phyloP scores from a whole-genome alignment of 2,113 vertebrate genomes.

The Ammospiza nelsoni region DNA sequence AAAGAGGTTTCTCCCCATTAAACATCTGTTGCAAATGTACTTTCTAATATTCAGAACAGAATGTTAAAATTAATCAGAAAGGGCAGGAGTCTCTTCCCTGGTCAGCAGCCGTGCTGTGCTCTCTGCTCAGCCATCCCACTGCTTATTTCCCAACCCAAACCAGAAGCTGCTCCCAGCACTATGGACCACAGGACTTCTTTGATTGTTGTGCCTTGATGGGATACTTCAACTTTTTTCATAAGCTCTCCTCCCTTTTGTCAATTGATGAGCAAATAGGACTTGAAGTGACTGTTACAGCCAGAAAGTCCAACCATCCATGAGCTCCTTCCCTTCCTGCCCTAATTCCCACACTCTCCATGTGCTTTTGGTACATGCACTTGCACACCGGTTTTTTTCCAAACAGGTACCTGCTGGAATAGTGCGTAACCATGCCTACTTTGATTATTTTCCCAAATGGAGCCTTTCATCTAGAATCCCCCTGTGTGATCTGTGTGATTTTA shows the following conservation, averaged over 20 bases:
- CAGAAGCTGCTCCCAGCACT: background rate
- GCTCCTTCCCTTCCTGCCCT: background rate
- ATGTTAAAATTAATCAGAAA: constrained; percentile 45
- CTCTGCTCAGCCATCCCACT: background rate
- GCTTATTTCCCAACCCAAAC: background rate
- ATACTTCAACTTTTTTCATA: background rate
- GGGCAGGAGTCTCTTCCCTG: background rate
- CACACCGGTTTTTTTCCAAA: background rate
- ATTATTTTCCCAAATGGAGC: background rate
- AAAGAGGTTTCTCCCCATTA: constrained; percentile 58
- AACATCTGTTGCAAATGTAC: constrained; percentile 66
- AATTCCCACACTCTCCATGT: background rate
- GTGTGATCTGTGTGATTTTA: background rate
- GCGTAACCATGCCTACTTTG: background rate
- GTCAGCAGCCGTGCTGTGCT: fast-evolving
- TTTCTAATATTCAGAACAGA: constrained; percentile 23
- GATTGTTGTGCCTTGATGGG: background rate
- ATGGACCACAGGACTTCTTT: background rate
- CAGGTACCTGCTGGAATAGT: background rate
- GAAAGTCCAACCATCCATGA: background rate
- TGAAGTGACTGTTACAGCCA: background rate
- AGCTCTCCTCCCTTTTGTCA: background rate
- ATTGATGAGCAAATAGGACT: background rate
- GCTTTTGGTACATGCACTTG: background rate
- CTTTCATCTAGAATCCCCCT: background rate